Base-by-base conservation (phyloP, 2,797 vertebrate genomes). In the Neopelma chrysocephalum region DNA sequence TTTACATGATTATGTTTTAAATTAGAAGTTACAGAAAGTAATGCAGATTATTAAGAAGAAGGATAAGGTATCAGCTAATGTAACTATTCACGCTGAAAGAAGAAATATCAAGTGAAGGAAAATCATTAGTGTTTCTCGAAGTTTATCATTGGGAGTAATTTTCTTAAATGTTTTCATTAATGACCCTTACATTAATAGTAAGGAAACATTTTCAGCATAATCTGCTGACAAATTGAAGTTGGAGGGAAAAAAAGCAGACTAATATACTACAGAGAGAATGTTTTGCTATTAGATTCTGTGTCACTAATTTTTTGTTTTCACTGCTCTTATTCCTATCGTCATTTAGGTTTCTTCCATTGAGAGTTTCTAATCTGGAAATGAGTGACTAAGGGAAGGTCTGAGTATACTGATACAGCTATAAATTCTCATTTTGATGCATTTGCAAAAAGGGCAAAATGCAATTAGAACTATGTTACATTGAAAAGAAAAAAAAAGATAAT, bases 111-210 rank as follows among this genome's bases (percentile, higher is more conserved):
- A 89, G 60, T 31, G 70, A 85, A 77, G 19, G 29, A 26, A 91
- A 94, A 85, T 60, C 53, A 94, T 92, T 93, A 94, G 53, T 75
- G 60, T 82, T 95, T 93, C 79, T 91, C 48, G 80, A 91, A 62
- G 53, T 29, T 89, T 95, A 93, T 76, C 42, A 68, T 3, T 78
- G 82, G 51, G 82, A 95, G 57, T 78, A 90, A 91, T 94, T 91
- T 96, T 87, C 82, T 70, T 87, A 94, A 92, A 89, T 89, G 75
- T 94, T 95, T 93, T 56, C 79, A 82, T 89, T 93, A 94, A 77
- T 85, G 87, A 94, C 40, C 70, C 62, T 94, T 82, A 62, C 38
- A 66, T 94, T 82, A 95, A 73, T 89, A 91, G 60, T 13, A 71
- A 43, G 29, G 36, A 93, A 93, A 91, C 15, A 58, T 79, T 95